phyloP scores from a whole-genome alignment of 2,113 vertebrate genomes.

The Cichladusa arquata region DNA sequence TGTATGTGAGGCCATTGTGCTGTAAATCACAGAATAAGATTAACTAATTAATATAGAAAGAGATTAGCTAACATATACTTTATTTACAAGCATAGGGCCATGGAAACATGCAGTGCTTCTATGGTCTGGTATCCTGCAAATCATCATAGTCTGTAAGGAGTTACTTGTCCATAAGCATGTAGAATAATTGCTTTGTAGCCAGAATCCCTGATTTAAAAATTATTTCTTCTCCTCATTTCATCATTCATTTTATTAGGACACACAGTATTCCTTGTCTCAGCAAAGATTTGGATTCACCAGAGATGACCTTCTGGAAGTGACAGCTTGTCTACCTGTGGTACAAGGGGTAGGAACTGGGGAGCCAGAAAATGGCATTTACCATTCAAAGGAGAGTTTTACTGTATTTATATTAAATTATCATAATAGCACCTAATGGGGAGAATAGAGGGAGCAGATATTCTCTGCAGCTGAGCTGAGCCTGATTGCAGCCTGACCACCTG shows the following conservation, averaged over 20 bases:
- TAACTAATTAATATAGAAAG: not conserved
- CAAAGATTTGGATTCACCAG: not conserved
- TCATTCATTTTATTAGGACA: not conserved
- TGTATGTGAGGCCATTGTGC: not conserved
- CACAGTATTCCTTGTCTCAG: not conserved
- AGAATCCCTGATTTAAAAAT: not conserved
- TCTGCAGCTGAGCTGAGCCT: not conserved
- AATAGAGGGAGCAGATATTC: not conserved
- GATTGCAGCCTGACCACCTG: rapidly evolving
- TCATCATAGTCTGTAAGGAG: not conserved
- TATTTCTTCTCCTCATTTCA: not conserved
- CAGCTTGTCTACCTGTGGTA: not conserved
- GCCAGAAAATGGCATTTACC: not conserved
- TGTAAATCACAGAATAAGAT: not conserved
- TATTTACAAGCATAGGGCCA: not conserved
- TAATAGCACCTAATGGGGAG: not conserved
- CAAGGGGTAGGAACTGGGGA: not conserved
- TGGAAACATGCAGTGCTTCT: not conserved
- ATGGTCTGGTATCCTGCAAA: not conserved
- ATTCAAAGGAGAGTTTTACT: not conserved
- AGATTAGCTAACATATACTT: not conserved
- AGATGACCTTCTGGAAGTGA: not conserved
- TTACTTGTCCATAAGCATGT: not conserved
- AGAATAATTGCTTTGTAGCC: not conserved
- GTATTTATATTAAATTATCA: not conserved